Base-by-base conservation (phyloP, 2,888 invertebrate species). In the Eupeodes luniger region DNA sequence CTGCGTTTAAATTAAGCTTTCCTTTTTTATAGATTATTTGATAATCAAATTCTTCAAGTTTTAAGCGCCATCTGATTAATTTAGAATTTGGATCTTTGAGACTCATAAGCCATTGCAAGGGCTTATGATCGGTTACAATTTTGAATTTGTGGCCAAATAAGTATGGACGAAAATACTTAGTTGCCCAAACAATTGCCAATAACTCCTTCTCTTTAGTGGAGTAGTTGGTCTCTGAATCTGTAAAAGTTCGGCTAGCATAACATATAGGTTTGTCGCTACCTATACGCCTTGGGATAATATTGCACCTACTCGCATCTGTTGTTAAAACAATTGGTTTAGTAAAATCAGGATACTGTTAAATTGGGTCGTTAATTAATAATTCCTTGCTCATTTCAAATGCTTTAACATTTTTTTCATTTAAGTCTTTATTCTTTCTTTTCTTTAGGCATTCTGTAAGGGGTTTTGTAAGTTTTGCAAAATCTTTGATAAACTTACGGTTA, bases 251-350 rank as follows among this genome's bases (percentile, higher is more conserved):
- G 47, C 72, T 72, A 7, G 72, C 72, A 47, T 47, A 72, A 5
- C 72, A 27, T 27, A 72, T 47, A 6, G 72, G 59, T 40, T n/a
- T 59, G 19, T 72, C 72, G 12, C 55, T 55, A 19, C 55, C 55
- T 9, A 44, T 40, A 19, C 16, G 12, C 72, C 57, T 59, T 72
- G 47, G 4, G 72, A 72, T 6, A 57, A 27, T 2, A 72, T 3
- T 14, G 57, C 70, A n/a, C 70, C 70, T 57, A 57, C 51, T 76
- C 5, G 76, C 62, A 7, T 76, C 76, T 14, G 76, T 34, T 11
- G 62, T 76, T 5, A 64, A 2, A 12, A 40, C 5, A 49, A 76
- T 49, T 55, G 64, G 36, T 36, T 49, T 53, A 16, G 4, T 34
- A 19, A 76, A 76, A n/a, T 64, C 62, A 5, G 55, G 76, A 40